These are phyloP conservation scores for Charadrius vociferus DNA, from an alignment of 2,113 vertebrate genomes.

Conservation along the genomic window DNA sequence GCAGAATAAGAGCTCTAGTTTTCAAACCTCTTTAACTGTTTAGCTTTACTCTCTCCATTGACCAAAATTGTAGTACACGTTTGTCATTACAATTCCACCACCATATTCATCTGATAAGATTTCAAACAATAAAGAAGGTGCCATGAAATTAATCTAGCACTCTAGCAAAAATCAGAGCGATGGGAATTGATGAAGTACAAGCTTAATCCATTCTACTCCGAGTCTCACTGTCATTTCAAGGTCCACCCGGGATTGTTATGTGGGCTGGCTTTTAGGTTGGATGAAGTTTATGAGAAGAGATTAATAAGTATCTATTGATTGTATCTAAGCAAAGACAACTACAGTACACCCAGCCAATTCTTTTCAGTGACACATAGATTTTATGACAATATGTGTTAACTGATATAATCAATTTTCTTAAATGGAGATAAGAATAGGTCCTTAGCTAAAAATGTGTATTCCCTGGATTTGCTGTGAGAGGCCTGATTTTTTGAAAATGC, in stretches of 20 bases:
- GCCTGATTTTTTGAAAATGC: neutral
- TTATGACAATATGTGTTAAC: neutral
- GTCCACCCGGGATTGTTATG: neutral
- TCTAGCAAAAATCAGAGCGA: neutral
- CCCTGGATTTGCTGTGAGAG: neutral
- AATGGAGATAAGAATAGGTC: neutral
- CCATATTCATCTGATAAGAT: neutral
- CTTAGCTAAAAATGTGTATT: neutral
- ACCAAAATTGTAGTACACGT: neutral
- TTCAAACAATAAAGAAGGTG: neutral
- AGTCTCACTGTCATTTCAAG: slow-evolving; percentile 16
- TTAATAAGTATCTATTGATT: slow-evolving; percentile 5
- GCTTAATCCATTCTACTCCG: slow-evolving; percentile 17
- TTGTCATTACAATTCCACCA: neutral
- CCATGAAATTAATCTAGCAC: slow-evolving; percentile 9
- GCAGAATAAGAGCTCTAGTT: neutral
- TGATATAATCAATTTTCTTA: neutral
- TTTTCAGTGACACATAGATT: neutral
- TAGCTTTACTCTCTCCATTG: neutral
- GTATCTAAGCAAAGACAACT: neutral
- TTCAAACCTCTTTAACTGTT: neutral
- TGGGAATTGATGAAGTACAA: neutral
- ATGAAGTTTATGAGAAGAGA: slow-evolving; percentile 17
- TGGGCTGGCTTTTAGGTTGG: neutral
- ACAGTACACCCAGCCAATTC: neutral